Evolutionary conservation across 2,888 invertebrate genomes (phyloP).

Genomic region (Molanna angustata): DNA sequence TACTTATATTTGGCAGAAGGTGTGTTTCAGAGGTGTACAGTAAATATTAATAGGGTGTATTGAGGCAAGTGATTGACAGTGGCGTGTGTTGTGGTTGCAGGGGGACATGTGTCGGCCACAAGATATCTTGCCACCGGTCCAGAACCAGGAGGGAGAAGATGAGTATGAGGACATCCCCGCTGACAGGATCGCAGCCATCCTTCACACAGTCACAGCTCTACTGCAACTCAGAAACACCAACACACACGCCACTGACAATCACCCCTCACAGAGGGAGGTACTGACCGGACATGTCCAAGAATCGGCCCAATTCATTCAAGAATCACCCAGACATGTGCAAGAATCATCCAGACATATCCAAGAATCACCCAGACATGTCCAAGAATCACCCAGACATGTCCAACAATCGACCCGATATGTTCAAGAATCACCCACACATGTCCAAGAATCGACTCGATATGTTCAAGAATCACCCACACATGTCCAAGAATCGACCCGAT

Average conservation of each 20-base stretch:
- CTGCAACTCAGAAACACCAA: conserved; percentile 42
- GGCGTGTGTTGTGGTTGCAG: conserved; percentile 65
- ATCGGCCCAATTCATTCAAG: too few relatives aligned
- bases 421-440: too few relatives aligned
- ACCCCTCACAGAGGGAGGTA: too few relatives aligned
- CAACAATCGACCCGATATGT: conserved; percentile 41
- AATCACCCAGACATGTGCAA: too few relatives aligned
- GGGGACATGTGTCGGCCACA: conserved; percentile 63
- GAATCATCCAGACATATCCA: neutral
- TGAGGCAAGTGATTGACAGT: conserved; percentile 36
- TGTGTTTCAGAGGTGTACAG: too few relatives aligned
- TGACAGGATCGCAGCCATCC: conserved; percentile 38
- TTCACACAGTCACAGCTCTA: conserved; percentile 43
- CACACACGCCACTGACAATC: conserved; percentile 50
- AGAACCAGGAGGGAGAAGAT: conserved; percentile 29
- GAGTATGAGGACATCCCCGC: neutral
- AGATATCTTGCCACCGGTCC: conserved; percentile 55
- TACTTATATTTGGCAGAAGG: too few relatives aligned
- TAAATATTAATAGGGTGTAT: too few relatives aligned
- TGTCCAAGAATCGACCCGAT: neutral
- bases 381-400: conserved; percentile 7
- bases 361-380: conserved; percentile 5
- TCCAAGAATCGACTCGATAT: neutral
- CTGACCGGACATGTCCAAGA: too few relatives aligned
- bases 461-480: neutral